These are phyloP conservation scores for Esox masquinongy DNA, from an alignment of 2,797 vertebrate species.

Conservation along the genomic window DNA sequence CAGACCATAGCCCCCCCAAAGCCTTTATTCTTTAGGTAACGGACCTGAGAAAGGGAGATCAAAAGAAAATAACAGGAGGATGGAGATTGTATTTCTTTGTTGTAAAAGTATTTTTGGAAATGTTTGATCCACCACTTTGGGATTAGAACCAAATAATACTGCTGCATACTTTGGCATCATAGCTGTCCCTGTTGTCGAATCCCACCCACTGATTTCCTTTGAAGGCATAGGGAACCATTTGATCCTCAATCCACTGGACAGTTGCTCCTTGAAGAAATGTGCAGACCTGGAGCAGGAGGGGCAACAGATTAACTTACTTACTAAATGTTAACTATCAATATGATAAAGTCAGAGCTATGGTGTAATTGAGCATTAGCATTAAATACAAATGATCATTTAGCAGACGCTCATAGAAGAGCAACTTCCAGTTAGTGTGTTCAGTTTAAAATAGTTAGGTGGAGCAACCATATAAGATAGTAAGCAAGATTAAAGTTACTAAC, in stretches of 20 bases:
- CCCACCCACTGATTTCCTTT: slow-evolving; percentile 67
- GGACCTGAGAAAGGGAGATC: slow-evolving; percentile 26
- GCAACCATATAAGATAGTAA: no score
- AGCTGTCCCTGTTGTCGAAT: slow-evolving; percentile 63
- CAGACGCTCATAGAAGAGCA: no score
- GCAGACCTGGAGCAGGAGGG: slow-evolving; percentile 72
- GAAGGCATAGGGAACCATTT: slow-evolving; percentile 68
- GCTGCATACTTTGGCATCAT: slow-evolving; percentile 57
- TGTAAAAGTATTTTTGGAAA: not conserved
- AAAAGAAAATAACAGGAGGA: not conserved
- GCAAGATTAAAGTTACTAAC: no score
- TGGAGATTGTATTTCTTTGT: not conserved
- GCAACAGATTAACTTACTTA: not conserved
- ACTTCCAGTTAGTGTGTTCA: no score
- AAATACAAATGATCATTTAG: no score
- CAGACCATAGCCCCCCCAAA: slow-evolving; percentile 76
- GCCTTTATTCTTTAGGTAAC: slow-evolving; percentile 72
- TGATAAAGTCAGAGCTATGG: no score
- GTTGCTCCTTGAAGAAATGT: slow-evolving; percentile 64
- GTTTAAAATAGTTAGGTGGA: no score
- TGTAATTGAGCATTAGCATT: no score
- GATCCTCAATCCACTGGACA: slow-evolving; percentile 71
- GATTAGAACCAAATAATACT: not conserved
- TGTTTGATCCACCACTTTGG: not conserved
- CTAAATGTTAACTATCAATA: not conserved